Base-by-base conservation (phyloP, 2,888 invertebrate genomes). In the Tinea trinotella region DNA sequence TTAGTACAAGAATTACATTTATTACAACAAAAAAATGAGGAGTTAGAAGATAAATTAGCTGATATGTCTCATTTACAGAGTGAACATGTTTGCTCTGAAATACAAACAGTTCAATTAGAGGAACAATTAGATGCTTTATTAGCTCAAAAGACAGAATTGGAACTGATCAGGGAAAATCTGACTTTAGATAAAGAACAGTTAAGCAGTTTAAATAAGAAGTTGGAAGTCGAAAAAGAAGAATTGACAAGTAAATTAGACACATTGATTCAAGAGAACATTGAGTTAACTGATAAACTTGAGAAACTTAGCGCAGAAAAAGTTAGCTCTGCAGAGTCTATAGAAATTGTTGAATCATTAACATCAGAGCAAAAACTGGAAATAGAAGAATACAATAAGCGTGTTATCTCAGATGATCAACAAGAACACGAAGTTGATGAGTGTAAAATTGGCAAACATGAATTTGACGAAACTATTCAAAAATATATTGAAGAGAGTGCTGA, bases 81-180 rank as follows among this genome's bases (percentile, higher is more conserved):
- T 74, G 88, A 88, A 54, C 90, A 91, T 66, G 93, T 94, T n/a
- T 89, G 90, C 19, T 90, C 92, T 1, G 93, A 95, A 82, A 91
- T 95, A 67, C 91, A 90, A 61, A 90, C 91, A 5, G 91, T 93
- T 34, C 92, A 94, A 63, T 73, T 93, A 57, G 95, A 95, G 71
- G 94, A 95, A 70, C 90, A 93, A 69, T 76, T 93, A 49, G 92
- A 90, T 63, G 74, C 84, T 55, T 65, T 90, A 2, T 78, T 81
- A 58, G 76, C 76, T 24, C 80, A 87, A 57, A 88, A 87, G 61
- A 78, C 78, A 59, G 78, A 82, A 61, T 62, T 89, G 20, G 73
- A 82, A 64, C 68, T 79, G 52, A 81, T 89, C 55, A 78, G 88
- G 55, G 79, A 87, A 54, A 74, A 81, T 48, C 63, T 88, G 15